Conservation (phyloP, 2,113 vertebrate species). For the Procavia capensis region DNA sequence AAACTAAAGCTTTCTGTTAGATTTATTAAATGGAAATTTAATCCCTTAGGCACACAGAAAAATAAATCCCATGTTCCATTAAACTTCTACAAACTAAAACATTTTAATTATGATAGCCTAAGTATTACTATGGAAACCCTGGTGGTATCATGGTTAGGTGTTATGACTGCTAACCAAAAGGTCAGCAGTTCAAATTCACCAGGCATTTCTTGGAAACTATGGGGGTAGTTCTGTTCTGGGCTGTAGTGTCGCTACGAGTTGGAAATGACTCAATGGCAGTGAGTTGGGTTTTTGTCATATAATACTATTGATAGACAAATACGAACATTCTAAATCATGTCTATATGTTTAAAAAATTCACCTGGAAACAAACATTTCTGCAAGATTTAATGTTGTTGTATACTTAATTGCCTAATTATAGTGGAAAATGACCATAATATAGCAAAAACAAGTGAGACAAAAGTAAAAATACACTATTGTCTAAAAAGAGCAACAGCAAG, state of each 20-base stretch:
- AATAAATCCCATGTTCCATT: slow-evolving; percentile 52
- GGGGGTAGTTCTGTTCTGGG: no score
- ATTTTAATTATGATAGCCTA: slow-evolving; percentile 61
- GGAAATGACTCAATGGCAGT: no score
- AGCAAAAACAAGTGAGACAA: slow-evolving; percentile 72
- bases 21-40: not conserved
- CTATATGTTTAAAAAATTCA: slow-evolving; percentile 22
- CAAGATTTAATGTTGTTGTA: slow-evolving; percentile 56
- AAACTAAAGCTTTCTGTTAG: not conserved
- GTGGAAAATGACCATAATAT: slow-evolving; percentile 54
- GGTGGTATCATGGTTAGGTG: no score
- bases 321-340: slow-evolving; percentile 59
- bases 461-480: slow-evolving; percentile 58
- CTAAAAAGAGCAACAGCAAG: slow-evolving; percentile 60
- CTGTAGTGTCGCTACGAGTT: no score
- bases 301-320: slow-evolving; percentile 18
- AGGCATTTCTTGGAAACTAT: no score
- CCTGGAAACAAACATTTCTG: slow-evolving; percentile 60
- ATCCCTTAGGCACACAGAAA: not conserved
- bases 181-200: no score
- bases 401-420: slow-evolving; percentile 48
- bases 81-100: not conserved
- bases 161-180: no score
- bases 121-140: no score
- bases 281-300: not conserved